These are phyloP conservation scores for Sciurus vulgaris DNA, from an alignment of 2,797 vertebrate species.

Conservation along the genomic window DNA sequence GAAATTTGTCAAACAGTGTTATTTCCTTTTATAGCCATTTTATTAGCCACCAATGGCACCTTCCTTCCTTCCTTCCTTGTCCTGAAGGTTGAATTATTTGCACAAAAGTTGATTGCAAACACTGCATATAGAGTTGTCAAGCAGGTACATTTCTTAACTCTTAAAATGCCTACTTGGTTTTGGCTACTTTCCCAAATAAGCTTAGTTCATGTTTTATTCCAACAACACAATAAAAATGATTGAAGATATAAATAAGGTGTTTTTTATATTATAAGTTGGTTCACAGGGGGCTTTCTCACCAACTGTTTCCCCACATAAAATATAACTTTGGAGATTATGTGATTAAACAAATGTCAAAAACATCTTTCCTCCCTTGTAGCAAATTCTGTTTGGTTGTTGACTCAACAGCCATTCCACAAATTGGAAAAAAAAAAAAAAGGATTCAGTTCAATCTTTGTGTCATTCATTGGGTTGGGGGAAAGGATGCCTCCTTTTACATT, in stretches of 20 bases:
- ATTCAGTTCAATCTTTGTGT: background rate
- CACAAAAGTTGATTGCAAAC: constrained; percentile 37
- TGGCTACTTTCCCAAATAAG: constrained; percentile 10
- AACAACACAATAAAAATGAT: constrained; percentile 28
- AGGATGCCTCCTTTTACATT: background rate
- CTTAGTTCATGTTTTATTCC: background rate
- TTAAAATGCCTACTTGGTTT: constrained; percentile 21
- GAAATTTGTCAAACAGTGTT: background rate
- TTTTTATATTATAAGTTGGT: background rate
- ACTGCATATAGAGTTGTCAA: background rate
- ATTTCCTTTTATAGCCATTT: background rate
- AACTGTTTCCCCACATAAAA: constrained; percentile 14
- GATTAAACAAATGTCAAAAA: constrained; percentile 41
- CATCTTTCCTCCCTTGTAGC: constrained; percentile 5
- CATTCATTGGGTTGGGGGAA: background rate
- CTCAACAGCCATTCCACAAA: background rate
- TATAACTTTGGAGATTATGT: constrained; percentile 2
- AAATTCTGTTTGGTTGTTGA: constrained; percentile 53
- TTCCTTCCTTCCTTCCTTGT: constrained; percentile 23
- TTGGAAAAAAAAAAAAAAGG: background rate
- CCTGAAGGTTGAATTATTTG: constrained; percentile 43
- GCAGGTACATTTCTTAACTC: background rate
- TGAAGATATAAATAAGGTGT: constrained; percentile 47
- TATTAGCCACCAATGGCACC: background rate
- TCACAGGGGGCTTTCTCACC: background rate